A percentile compares a stretch with the other conserved stretches of the same genome.
phyloP scores from a whole-genome alignment of 2,113 vertebrate genomes.

The Lepidiolamprologus cunningtoni region DNA sequence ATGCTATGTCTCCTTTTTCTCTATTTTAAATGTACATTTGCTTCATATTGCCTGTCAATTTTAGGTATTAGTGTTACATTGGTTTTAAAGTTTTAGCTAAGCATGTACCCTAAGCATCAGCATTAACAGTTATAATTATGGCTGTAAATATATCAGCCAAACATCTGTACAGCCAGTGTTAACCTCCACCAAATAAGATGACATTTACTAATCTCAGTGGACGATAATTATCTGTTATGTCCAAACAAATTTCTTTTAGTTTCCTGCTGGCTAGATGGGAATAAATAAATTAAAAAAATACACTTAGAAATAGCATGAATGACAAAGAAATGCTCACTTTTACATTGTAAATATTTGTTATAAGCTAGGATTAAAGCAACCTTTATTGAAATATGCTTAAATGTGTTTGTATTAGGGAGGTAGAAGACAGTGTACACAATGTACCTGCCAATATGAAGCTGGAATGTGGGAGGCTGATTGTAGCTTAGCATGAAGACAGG shows the following conservation, averaged over 20 bases:
- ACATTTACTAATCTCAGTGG: not conserved
- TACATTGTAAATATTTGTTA: not conserved
- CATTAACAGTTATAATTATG: not conserved
- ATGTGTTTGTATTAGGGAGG: not conserved
- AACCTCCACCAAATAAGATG: not conserved
- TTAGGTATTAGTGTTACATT: not conserved
- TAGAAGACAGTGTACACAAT: not conserved
- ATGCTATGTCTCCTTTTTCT: not conserved
- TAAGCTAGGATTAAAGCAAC: not conserved
- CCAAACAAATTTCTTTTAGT: not conserved
- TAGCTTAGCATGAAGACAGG: not conserved
- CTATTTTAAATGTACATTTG: not conserved
- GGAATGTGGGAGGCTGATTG: not conserved
- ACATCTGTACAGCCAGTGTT: not conserved
- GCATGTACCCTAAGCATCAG: not conserved
- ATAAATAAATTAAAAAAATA: not conserved
- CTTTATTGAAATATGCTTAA: too few species aligned
- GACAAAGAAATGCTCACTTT: not conserved
- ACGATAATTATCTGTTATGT: fast-evolving
- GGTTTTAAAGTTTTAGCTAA: not conserved
- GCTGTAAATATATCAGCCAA: not conserved
- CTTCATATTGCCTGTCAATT: fast-evolving
- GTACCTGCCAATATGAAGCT: not conserved
- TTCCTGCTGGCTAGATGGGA: not conserved
- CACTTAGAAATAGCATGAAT: not conserved